Conservation (phyloP, 2,113 vertebrate genomes). For the Pangasianodon hypophthalmus region DNA sequence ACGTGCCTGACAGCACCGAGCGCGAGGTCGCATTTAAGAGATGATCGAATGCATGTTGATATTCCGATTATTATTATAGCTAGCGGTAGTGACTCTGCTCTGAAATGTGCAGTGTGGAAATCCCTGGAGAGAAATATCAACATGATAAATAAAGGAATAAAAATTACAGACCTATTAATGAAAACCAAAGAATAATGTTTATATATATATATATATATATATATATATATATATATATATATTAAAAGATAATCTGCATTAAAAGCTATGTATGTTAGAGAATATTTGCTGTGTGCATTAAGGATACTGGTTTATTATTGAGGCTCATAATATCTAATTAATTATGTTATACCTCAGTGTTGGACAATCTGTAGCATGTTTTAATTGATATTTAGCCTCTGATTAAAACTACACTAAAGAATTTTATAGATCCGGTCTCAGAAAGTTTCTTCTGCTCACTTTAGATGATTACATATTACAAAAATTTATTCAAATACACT, state of each 20-base stretch:
- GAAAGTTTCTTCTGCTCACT: background rate
- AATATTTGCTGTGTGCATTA: too few species aligned
- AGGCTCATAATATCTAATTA: background rate
- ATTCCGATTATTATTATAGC: background rate
- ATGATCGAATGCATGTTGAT: conserved; percentile 20
- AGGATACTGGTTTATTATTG: background rate
- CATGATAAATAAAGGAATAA: conserved; percentile 5
- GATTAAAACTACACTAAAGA: background rate
- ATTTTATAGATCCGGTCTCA: background rate
- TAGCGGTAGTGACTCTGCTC: conserved; percentile 9
- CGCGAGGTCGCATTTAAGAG: conserved; percentile 35
- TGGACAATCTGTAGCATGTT: background rate
- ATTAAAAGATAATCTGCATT: background rate
- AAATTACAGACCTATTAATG: background rate
- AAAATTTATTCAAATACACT: background rate
- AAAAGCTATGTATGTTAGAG: background rate
- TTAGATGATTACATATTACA: background rate
- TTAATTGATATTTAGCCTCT: background rate
- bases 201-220: background rate
- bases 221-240: background rate
- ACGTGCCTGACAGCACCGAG: conserved; percentile 30
- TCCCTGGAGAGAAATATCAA: conserved; percentile 41
- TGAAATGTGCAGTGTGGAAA: conserved; percentile 45
- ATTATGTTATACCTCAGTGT: background rate
- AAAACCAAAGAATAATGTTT: background rate